Evolutionary conservation across 92 coral and sea anemone species (phyloP).

Genomic region (Virgularia gustaviana): DNA sequence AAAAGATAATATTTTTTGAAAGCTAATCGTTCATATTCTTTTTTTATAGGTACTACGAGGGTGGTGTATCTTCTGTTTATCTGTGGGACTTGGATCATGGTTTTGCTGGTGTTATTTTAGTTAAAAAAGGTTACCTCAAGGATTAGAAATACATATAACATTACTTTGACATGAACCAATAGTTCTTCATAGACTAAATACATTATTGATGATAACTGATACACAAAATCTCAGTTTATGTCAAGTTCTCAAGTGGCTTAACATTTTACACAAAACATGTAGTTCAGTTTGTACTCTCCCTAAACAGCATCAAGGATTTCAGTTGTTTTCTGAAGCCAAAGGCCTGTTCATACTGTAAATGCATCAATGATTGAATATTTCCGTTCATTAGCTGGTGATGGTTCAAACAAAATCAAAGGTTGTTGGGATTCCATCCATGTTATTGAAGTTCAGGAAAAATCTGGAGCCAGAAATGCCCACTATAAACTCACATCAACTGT

Average conservation of each 20-base stretch:
- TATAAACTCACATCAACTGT: constrained; percentile 97
- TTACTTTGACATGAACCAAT: too few species aligned
- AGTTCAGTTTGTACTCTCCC: too few species aligned
- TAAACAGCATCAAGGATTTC: too few species aligned
- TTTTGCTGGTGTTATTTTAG: constrained; percentile 95
- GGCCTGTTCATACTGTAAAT: neutral
- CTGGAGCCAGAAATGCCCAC: constrained; percentile 90
- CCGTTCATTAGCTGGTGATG: constrained; percentile 92
- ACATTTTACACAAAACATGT: too few species aligned
- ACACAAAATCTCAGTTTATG: too few species aligned
- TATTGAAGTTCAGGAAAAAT: constrained; percentile 97
- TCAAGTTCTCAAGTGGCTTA: too few species aligned
- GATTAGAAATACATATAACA: too few species aligned
- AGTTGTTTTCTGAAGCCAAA: too few species aligned
- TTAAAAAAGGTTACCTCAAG: constrained; percentile 99
- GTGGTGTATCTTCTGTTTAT: constrained; percentile 94
- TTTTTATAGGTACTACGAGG: constrained; percentile 82
- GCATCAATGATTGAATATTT: neutral
- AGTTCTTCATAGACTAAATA: too few species aligned
- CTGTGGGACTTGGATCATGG: constrained; percentile 99
- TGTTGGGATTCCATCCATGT: constrained; percentile 99
- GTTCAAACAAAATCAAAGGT: constrained; percentile 90
- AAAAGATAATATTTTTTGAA: neutral
- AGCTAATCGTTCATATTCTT: neutral
- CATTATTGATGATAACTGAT: too few species aligned